Evolutionary conservation across 2,113 vertebrate species (phyloP).

Genomic region (Maccullochella peelii): DNA sequence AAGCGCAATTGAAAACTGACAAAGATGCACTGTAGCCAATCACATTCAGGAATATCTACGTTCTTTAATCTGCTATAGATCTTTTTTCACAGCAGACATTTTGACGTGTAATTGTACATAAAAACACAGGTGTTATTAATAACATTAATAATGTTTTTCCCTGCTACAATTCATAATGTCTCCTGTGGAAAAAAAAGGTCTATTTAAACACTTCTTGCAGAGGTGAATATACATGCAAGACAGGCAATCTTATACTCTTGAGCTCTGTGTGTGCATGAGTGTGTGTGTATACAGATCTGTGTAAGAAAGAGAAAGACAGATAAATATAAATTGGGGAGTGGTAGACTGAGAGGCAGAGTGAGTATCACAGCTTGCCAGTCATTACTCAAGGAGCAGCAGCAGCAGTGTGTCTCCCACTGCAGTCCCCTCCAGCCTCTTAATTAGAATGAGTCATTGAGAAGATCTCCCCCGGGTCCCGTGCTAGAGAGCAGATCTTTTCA

Average conservation of each 20-base stretch:
- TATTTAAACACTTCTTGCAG: constrained; percentile 20
- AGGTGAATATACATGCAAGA: background rate
- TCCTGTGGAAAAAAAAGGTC: background rate
- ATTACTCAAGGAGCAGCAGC: constrained; percentile 31
- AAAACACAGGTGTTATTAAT: background rate
- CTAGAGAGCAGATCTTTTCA: constrained; percentile 72
- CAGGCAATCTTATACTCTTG: background rate
- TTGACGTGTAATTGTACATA: background rate
- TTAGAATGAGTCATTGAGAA: constrained; percentile 77
- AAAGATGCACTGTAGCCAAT: background rate
- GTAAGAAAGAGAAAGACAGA: background rate
- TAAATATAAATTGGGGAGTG: constrained; percentile 13
- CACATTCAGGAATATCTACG: background rate
- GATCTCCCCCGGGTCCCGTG: constrained; percentile 65
- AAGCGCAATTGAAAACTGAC: background rate
- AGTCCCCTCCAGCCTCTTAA: constrained; percentile 64
- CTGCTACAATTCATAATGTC: constrained; percentile 6
- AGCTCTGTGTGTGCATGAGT: background rate
- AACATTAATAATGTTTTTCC: constrained; percentile 6
- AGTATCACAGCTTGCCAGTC: constrained; percentile 38
- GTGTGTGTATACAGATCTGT: background rate
- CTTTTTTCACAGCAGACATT: background rate
- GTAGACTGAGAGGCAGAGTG: constrained; percentile 28
- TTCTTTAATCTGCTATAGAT: background rate
- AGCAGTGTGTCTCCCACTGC: constrained; percentile 52